Conservation (phyloP, 2,797 vertebrate genomes). For the Sebastes wilsoni region DNA sequence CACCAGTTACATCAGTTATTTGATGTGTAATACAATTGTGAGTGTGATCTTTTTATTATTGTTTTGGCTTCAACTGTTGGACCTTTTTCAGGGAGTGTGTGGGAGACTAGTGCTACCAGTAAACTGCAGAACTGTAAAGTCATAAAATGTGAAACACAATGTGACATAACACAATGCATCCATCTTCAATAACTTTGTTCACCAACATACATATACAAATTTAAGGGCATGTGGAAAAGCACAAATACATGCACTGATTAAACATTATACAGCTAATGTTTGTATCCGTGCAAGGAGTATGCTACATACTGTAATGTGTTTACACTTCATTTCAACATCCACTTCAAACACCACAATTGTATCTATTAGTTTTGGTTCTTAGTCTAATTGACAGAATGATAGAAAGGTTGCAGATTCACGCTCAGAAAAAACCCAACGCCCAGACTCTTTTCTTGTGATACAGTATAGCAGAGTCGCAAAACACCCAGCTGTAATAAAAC, state of each 20-base stretch:
- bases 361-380: neutral
- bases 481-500: neutral
- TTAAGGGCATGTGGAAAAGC: neutral
- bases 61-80: neutral
- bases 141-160: neutral
- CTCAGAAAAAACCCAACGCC: neutral
- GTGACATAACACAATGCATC: neutral
- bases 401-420: neutral
- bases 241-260: neutral
- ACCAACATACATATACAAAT: neutral
- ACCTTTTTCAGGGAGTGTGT: neutral
- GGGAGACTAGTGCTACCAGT: neutral
- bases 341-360: neutral
- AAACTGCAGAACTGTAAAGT: neutral
- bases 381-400: neutral
- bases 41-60: neutral
- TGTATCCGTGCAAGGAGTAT: neutral
- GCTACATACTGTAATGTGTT: neutral
- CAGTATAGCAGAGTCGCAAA: neutral
- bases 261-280: neutral
- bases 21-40: neutral
- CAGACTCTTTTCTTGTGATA: neutral
- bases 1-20: conserved; percentile 28
- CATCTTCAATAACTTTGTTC: neutral
- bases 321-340: neutral